These are phyloP conservation scores for Epiperipatus broadwayi DNA, from an alignment of 2,888 invertebrate genomes.

Conservation along the genomic window DNA sequence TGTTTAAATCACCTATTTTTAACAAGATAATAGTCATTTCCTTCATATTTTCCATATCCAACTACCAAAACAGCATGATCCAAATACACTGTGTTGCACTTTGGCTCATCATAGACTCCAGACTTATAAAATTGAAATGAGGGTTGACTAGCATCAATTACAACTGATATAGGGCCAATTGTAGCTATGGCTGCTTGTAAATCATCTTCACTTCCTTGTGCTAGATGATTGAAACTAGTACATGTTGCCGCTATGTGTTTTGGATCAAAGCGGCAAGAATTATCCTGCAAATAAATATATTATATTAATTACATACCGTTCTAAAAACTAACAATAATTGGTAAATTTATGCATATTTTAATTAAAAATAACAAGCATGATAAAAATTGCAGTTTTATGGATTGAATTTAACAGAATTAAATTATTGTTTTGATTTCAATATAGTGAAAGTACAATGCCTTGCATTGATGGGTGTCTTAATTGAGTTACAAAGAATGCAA, in stretches of 20 bases:
- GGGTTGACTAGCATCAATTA: constrained; percentile 66
- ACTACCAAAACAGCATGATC: constrained; percentile 73
- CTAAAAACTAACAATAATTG: too few species aligned
- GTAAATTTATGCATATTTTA: too few species aligned
- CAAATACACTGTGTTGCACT: constrained; percentile 46
- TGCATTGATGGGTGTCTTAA: too few species aligned
- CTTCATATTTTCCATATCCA: constrained; percentile 45
- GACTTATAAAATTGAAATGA: constrained; percentile 59
- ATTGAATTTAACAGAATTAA: too few species aligned
- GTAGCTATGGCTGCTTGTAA: constrained; percentile 59
- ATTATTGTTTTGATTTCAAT: too few species aligned
- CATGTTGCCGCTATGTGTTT: constrained; percentile 49
- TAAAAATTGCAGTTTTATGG: too few species aligned
- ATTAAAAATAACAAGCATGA: too few species aligned
- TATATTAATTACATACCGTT: too few species aligned
- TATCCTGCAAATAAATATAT: constrained; percentile 6
- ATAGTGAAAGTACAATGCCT: too few species aligned
- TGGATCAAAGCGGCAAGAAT: constrained; percentile 10
- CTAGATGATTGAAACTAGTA: constrained; percentile 55
- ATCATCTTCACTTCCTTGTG: constrained; percentile 47
- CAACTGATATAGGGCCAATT: constrained; percentile 63
- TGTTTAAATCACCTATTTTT: too few species aligned
- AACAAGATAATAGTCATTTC: constrained; percentile 59
- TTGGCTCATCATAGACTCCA: constrained; percentile 55
- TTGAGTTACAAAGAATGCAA: too few species aligned